phyloP scores from a whole-genome alignment of 2,797 vertebrate species.

The Fistularia commersonii region DNA sequence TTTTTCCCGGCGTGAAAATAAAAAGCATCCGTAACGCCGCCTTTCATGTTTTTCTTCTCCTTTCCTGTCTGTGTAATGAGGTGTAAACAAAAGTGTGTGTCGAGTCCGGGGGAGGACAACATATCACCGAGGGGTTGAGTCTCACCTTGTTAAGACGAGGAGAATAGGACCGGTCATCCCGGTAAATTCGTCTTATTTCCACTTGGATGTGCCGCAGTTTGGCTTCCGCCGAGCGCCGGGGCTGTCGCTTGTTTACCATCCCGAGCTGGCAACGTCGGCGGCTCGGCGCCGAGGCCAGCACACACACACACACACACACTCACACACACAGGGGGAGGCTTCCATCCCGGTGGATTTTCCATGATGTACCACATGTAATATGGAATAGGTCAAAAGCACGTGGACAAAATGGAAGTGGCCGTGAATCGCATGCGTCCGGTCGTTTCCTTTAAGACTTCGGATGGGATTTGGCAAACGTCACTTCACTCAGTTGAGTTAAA shows the following conservation, averaged over 20 bases:
- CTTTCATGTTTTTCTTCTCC: no score
- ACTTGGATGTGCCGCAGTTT: not conserved
- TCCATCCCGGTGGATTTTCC: not conserved
- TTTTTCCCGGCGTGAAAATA: no score
- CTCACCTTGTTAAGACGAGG: not conserved
- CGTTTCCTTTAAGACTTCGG: no score
- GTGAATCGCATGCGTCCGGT: no score
- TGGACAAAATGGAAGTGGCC: no score
- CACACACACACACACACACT: no score
- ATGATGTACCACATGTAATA: not conserved
- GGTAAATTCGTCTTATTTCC: no score
- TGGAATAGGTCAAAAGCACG: constrained; percentile 3
- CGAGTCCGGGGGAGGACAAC: not conserved
- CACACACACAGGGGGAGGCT: not conserved
- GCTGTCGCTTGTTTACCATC: constrained; percentile 30
- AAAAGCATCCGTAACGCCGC: no score
- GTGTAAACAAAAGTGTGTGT: not conserved
- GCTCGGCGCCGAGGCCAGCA: constrained; percentile 32
- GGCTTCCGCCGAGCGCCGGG: constrained; percentile 6
- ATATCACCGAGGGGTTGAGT: not conserved
- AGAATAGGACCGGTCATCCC: not conserved
- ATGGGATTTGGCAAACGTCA: no score
- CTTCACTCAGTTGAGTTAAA: no score
- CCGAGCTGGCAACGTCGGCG: constrained; percentile 3
- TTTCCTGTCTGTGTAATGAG: constrained; percentile 18